Conservation (phyloP, 2,888 invertebrate genomes). For the Sepioteuthis lessoniana region DNA sequence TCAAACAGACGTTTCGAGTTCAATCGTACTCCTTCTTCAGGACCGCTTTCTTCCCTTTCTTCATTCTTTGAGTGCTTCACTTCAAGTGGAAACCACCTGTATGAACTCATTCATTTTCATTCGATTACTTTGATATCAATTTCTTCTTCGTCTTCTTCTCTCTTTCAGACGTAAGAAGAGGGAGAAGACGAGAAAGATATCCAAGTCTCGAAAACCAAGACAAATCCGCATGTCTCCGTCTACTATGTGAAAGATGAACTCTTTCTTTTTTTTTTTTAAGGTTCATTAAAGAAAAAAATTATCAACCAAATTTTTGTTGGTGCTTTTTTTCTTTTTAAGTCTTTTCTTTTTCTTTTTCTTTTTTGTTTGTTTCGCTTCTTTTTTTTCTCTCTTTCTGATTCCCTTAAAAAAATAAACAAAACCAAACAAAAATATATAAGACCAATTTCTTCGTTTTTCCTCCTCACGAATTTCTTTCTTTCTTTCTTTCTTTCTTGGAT, state of each 20-base stretch:
- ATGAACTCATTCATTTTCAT: neutral
- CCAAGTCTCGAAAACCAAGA: neutral
- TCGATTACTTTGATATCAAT: neutral
- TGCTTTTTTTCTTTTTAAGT: neutral
- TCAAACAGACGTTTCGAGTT: constrained; percentile 14
- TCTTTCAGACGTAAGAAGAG: neutral
- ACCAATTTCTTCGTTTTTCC: neutral
- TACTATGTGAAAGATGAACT: neutral
- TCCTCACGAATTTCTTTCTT: neutral
- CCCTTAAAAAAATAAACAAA: neutral
- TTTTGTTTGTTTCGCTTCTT: neutral
- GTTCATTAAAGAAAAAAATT: neutral
- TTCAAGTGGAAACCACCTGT: neutral
- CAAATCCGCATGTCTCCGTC: neutral
- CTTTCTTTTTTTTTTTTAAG: neutral
- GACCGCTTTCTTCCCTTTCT: constrained; percentile 15
- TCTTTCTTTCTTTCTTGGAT: neutral
- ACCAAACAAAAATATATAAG: neutral
- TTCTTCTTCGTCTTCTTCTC: neutral
- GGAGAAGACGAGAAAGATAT: neutral
- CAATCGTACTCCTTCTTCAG: neutral
- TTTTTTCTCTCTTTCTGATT: neutral
- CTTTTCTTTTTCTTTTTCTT: neutral
- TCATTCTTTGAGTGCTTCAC: neutral
- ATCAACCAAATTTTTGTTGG: neutral